Evolutionary conservation across 2,888 invertebrate genomes (phyloP).

Genomic region (Acronicta psi): DNA sequence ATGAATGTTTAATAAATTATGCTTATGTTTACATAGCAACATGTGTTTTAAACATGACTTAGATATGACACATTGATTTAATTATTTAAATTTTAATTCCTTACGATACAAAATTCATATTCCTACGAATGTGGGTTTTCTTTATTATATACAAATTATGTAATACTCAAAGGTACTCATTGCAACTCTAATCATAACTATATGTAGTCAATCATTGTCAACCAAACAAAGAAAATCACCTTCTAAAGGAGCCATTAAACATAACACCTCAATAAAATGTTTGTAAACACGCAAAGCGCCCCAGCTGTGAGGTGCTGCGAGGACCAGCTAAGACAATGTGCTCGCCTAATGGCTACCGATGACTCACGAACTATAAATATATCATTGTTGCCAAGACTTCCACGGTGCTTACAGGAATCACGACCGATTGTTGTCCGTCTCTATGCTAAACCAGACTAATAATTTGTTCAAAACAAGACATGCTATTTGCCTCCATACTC

Average conservation of each 20-base stretch:
- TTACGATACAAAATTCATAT: background rate
- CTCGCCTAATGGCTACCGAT: conserved; percentile 81
- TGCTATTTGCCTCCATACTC: conserved; percentile 60
- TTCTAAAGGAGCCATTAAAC: conserved; percentile 86
- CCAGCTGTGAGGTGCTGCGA: conserved; percentile 78
- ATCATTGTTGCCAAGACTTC: conserved; percentile 77
- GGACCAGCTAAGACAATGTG: conserved; percentile 79
- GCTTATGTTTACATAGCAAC: no score
- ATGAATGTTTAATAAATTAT: no score
- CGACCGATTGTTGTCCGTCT: conserved; percentile 79
- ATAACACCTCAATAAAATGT: conserved; percentile 88
- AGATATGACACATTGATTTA: no score
- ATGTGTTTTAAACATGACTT: no score
- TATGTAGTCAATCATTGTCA: conserved; percentile 77
- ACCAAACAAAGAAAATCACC: conserved; percentile 75
- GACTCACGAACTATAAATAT: conserved; percentile 85
- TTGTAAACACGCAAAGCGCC: conserved; percentile 86
- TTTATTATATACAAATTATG: no score
- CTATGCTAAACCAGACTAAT: conserved; percentile 88
- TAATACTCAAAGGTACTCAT: background rate
- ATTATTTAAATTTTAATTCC: background rate
- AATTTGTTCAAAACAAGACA: conserved; percentile 86
- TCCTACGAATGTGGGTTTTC: no score
- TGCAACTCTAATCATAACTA: conserved; percentile 50
- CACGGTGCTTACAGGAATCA: conserved; percentile 83